A percentile compares a stretch with the other conserved stretches of the same genome.
Conservation (phyloP, 2,113 vertebrate genomes). For the Euleptes europaea region DNA sequence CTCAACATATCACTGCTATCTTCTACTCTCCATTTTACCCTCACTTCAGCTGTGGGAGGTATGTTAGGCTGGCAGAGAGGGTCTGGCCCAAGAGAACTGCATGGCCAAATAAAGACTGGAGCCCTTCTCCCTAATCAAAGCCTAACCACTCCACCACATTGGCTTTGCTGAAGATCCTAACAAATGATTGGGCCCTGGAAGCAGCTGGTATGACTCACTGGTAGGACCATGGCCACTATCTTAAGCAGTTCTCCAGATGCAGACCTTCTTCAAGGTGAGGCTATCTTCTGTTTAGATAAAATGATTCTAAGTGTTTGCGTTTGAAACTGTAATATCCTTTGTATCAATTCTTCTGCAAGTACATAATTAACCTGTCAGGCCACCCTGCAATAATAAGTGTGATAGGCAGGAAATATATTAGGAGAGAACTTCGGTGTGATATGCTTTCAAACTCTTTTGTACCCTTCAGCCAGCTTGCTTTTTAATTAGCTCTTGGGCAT, state of each 20-base stretch:
- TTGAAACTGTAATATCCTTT: constrained; percentile 76
- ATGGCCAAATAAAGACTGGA: no score
- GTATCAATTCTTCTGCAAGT: constrained; percentile 74
- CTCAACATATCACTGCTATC: not conserved
- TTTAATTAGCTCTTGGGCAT: constrained; percentile 75
- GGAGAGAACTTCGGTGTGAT: constrained; percentile 68
- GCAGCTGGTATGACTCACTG: not conserved
- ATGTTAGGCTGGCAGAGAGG: no score
- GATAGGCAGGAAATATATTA: constrained; percentile 77
- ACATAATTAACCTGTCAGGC: constrained; percentile 82
- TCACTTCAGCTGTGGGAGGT: no score
- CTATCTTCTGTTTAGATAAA: constrained; percentile 75
- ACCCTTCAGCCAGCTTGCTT: constrained; percentile 73
- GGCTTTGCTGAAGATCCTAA: not conserved
- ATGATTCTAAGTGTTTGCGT: constrained; percentile 78
- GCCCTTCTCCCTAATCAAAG: no score
- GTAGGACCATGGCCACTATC: constrained; percentile 11
- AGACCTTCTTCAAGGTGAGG: constrained; percentile 74
- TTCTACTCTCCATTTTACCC: not conserved
- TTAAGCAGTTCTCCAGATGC: constrained; percentile 61
- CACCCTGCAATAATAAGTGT: constrained; percentile 78
- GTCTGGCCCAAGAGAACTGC: no score
- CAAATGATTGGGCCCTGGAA: not conserved
- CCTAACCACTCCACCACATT: no score
- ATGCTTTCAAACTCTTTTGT: constrained; percentile 69